Evolutionary conservation across 2,888 invertebrate species (phyloP).

Genomic region (Melolontha melolontha): DNA sequence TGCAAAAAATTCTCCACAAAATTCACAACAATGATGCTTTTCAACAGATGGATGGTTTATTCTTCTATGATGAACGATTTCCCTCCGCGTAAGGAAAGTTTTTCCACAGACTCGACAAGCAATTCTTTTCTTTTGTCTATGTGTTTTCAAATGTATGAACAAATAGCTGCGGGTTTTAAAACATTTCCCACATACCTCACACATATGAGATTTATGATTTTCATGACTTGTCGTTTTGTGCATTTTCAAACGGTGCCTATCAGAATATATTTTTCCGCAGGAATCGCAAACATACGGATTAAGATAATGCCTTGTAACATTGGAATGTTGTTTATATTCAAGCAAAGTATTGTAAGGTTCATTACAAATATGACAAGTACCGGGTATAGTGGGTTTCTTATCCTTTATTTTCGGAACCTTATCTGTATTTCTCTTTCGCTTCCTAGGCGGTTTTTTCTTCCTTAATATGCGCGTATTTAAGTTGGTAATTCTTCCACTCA

Average conservation of each 20-base stretch:
- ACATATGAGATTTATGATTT: conserved; percentile 27
- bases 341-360: conserved; percentile 17
- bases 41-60: background rate
- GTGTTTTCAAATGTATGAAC: conserved; percentile 28
- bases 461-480: background rate
- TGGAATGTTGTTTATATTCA: conserved; percentile 35
- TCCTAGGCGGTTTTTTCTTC: conserved; percentile 8
- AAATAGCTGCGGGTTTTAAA: conserved; percentile 19
- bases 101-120: conserved; percentile 41
- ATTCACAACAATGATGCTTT: conserved; percentile 33
- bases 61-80: conserved; percentile 25
- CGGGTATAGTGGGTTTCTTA: conserved; percentile 14
- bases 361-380: conserved; percentile 30
- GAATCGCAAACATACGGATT: conserved; percentile 42
- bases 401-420: conserved; percentile 11
- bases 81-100: background rate
- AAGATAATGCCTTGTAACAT: conserved; percentile 35
- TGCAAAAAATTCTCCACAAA: conserved; percentile 29
- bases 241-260: conserved; percentile 35
- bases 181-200: conserved; percentile 38
- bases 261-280: conserved; percentile 41
- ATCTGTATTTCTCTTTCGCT: conserved; percentile 8
- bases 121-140: conserved; percentile 32
- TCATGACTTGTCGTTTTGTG: conserved; percentile 41
- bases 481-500: background rate